Base-by-base conservation (phyloP, 2,113 vertebrate genomes). In the Semnopithecus entellus region DNA sequence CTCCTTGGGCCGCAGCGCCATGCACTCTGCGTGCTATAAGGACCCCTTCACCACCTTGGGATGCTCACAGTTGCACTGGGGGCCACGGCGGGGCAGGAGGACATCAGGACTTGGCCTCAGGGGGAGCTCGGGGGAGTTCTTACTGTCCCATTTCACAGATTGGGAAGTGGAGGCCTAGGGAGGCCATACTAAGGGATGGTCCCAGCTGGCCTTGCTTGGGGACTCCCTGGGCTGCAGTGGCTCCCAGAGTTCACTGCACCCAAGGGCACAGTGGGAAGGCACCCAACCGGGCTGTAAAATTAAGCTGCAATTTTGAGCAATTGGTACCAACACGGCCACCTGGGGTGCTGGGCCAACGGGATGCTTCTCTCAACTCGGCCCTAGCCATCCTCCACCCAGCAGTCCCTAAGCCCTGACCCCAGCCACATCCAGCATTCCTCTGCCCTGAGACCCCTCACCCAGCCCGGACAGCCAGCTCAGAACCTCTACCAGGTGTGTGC, bases 401-500 rank as follows among this genome's bases (percentile, higher is more conserved):
- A 12, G 0, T 12, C 7, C 4, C 57, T 7, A 57, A 48, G 18
- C 76, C 0, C 7, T 2, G 32, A 25, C 10, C 12, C 80, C 59
- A 4, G 32, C 3, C 8, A 23, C 7, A 27, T 13, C 9, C 12
- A 3, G 8, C 55, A 43, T 45, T 23, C 59, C 48, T 7, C 12
- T 8, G 2, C 14, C 9, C 55, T 8, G 3, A 43, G 13, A 6
- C 25, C 59, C 8, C 7, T 0, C 52, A 57, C 52, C 78, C 18
- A 12, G 38, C 40, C 45, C 43, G 17, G 40, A 22, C 1, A 8
- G 43, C 50, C 61, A 18, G 40, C 40, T 6, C 30, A 6, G 27
- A 45, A n/a, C 0, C 20, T 57, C 1, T 0, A 16, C 30, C 25
- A 0, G 8, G 2, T 8, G 40, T 43, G 40, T 43, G 8, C 0